phyloP scores from a whole-genome alignment of 2,888 invertebrate species.

The Laothoe populi region DNA sequence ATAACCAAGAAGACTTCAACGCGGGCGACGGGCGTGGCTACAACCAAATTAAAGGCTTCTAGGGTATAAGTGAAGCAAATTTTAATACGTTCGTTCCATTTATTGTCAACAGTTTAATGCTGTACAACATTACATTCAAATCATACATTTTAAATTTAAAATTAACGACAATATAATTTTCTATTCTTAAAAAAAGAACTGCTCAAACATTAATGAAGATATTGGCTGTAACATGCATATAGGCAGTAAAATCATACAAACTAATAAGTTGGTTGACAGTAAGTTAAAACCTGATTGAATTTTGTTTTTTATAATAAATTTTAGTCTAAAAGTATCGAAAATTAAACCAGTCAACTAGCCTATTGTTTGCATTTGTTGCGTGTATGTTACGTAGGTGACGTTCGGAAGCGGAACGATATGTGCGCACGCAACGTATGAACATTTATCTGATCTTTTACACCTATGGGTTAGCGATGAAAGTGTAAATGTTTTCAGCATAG shows the following conservation, averaged over 20 bases:
- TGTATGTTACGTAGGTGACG: conserved; percentile 14
- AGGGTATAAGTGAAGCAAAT: neutral
- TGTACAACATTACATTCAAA: neutral
- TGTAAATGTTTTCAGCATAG: neutral
- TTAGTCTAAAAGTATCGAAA: no score
- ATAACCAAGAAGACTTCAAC: neutral
- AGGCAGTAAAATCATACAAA: neutral
- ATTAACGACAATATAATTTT: neutral
- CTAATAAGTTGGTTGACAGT: neutral
- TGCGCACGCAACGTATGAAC: conserved; percentile 18
- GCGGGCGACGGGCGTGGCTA: no score
- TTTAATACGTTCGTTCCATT: neutral
- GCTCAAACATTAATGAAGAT: neutral
- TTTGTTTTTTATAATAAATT: no score
- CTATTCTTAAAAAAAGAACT: neutral
- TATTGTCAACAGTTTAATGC: conserved; percentile 2
- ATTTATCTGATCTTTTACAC: conserved; percentile 17
- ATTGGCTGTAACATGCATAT: neutral
- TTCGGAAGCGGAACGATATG: conserved; percentile 30
- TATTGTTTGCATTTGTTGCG: conserved; percentile 6
- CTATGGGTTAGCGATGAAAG: conserved; percentile 15
- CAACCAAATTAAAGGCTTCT: no score
- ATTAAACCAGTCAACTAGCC: no score
- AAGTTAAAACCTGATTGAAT: no score
- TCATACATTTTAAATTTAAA: neutral